These are phyloP conservation scores for Halcyon malimbica DNA, from an alignment of 2,113 vertebrate genomes.

Conservation along the genomic window DNA sequence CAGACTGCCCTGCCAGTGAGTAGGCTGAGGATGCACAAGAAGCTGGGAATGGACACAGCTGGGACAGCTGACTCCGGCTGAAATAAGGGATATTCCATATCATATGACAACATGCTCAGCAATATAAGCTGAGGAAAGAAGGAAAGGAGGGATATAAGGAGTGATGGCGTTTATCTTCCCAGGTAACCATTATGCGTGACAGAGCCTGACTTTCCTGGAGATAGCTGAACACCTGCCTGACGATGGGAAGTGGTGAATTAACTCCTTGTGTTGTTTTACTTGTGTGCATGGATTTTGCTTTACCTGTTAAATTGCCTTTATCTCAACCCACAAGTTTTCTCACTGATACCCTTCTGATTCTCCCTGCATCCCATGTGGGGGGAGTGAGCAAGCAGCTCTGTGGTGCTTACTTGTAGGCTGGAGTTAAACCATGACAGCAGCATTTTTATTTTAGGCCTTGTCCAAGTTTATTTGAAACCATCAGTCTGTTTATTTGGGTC, in stretches of 20 bases:
- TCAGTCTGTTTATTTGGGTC: background rate
- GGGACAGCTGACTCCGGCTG: background rate
- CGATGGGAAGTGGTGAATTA: background rate
- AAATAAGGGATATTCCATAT: background rate
- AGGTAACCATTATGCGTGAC: accelerated
- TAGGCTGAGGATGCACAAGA: background rate
- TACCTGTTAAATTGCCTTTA: background rate
- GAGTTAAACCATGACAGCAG: accelerated
- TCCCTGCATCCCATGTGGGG: background rate
- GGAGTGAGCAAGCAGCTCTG: background rate
- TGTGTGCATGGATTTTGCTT: accelerated
- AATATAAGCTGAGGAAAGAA: background rate
- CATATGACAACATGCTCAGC: accelerated
- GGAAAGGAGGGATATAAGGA: accelerated
- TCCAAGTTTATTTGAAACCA: background rate
- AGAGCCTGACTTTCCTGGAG: background rate
- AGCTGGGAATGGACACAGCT: background rate
- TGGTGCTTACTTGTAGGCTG: background rate
- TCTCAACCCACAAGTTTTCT: background rate
- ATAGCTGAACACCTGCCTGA: background rate
- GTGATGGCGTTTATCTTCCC: background rate
- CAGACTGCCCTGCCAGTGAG: background rate
- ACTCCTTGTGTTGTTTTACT: background rate
- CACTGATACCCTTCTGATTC: background rate
- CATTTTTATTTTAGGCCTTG: background rate